These are phyloP conservation scores for Solen grandis DNA, from an alignment of 1,140 invertebrate species.

Conservation along the genomic window DNA sequence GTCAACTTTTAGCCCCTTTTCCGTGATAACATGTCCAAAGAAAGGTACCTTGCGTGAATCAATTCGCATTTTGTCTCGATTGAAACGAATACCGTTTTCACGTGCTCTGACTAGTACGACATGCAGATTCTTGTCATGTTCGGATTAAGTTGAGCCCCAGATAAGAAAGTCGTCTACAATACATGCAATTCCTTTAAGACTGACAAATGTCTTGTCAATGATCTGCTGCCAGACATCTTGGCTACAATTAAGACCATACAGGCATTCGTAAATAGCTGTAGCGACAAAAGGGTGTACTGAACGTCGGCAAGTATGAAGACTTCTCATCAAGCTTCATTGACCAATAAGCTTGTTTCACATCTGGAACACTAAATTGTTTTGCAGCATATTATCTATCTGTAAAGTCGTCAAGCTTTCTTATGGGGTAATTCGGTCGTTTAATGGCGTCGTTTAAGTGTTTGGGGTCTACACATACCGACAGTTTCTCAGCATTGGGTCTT, in stretches of 20 bases:
- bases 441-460: slow-evolving; percentile 41
- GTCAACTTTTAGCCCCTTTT: slow-evolving; percentile 70
- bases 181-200: too few relatives aligned
- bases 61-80: slow-evolving; percentile 15
- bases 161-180: too few relatives aligned
- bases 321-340: slow-evolving; percentile 77
- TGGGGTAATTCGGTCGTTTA: slow-evolving; percentile 70
- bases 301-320: slow-evolving; percentile 64
- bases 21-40: slow-evolving; percentile 69
- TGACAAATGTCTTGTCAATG: too few relatives aligned
- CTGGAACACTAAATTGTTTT: slow-evolving; percentile 31
- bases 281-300: slow-evolving; percentile 74
- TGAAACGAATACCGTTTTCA: not conserved
- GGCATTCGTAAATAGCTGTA: slow-evolving; percentile 74
- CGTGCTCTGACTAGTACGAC: too few relatives aligned
- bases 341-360: too few relatives aligned
- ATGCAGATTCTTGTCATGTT: too few relatives aligned
- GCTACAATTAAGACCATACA: slow-evolving; percentile 40
- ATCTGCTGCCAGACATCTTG: slow-evolving; percentile 11
- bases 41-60: slow-evolving; percentile 60
- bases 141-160: too few relatives aligned
- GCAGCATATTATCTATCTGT: slow-evolving; percentile 18
- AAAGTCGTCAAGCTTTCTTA: too few relatives aligned
- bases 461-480: slow-evolving; percentile 27
- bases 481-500: too few relatives aligned